Base-by-base conservation (phyloP, 2,797 vertebrate species). In the Poecile montanus region DNA sequence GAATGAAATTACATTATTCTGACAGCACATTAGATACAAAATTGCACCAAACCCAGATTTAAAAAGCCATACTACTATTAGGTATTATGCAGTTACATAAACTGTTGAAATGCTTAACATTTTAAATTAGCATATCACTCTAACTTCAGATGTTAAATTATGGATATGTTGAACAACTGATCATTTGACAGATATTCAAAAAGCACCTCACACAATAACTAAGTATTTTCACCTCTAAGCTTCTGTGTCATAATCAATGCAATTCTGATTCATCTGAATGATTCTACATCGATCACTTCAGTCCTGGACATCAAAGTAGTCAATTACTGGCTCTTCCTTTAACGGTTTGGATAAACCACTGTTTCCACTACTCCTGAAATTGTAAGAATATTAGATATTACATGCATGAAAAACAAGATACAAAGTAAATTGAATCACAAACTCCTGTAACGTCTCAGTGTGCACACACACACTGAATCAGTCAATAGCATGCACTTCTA, bases 231-330 rank as follows among this genome's bases (percentile, higher is more conserved):
- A 83, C 18, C 58, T 83, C 68, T 47, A 74, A 83, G 60, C 32
- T 94, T 93, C 65, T 72, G 17, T 30, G 85, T 73, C n/a, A 6
- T 76, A 91, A 93, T 16, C 53, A 27, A 9, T 45, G 61, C 53
- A 34, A 77, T 84, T 72, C 58, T 58, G 54, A 84, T 61, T 60
- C 47, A 60, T 60, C 40, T 73, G 53, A 78, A 66, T 60, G 60
- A 48, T 71, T 81, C 15, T 47, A 32, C 57, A 92, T 53, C 85
- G 85, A 80, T 72, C 65, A 42, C 57, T 90, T 98, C 96, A 99
- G 96, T 99, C 99, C 95, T 99, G 99, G 87, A 99, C 99, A 93
- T 99, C 99, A 96, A 99, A 99, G 96, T 99, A 99, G 98, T 99
- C 99, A 61, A 99, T 99, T n/a, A 98, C 76, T 9, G 99, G 98